Evolutionary conservation across 2,113 vertebrate species (phyloP).

Genomic region (Stictonetta naevosa): DNA sequence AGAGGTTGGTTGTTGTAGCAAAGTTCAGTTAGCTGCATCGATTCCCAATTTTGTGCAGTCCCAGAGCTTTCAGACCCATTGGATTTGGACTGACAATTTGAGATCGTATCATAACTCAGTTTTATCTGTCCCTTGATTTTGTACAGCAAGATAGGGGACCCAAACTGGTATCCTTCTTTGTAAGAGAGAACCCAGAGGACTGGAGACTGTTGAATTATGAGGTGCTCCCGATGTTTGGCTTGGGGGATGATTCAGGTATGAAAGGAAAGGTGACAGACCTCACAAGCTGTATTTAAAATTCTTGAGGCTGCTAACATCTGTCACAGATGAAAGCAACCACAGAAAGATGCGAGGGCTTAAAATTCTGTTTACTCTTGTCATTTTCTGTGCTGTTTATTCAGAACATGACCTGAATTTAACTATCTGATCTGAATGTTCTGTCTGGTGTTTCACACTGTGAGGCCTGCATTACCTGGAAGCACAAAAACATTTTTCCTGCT

Average conservation of each 20-base stretch:
- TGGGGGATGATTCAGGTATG: not conserved
- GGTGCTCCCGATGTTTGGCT: not conserved
- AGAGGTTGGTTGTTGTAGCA: not conserved
- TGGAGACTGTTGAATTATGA: not conserved
- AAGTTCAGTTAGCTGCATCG: not conserved
- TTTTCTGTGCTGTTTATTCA: not conserved
- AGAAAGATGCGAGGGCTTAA: not conserved
- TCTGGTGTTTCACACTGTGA: not conserved
- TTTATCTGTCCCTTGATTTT: not conserved
- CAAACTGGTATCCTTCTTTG: not conserved
- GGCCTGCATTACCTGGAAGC: not conserved
- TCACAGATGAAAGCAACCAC: not conserved
- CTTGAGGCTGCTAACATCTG: not conserved
- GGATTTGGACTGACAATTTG: fast-evolving
- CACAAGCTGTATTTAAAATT: not conserved
- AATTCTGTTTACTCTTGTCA: not conserved
- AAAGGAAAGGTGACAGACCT: not conserved
- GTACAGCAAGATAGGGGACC: not conserved
- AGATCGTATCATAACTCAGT: fast-evolving
- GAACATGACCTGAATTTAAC: not conserved
- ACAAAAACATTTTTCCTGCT: not conserved
- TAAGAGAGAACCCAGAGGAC: not conserved
- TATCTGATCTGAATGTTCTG: not conserved
- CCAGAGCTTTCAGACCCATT: not conserved
- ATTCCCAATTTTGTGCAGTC: not conserved